Percentiles rank a stretch among this genome's conserved stretches.
phyloP scores from a whole-genome alignment of 2,888 invertebrate species.

The Actias luna region DNA sequence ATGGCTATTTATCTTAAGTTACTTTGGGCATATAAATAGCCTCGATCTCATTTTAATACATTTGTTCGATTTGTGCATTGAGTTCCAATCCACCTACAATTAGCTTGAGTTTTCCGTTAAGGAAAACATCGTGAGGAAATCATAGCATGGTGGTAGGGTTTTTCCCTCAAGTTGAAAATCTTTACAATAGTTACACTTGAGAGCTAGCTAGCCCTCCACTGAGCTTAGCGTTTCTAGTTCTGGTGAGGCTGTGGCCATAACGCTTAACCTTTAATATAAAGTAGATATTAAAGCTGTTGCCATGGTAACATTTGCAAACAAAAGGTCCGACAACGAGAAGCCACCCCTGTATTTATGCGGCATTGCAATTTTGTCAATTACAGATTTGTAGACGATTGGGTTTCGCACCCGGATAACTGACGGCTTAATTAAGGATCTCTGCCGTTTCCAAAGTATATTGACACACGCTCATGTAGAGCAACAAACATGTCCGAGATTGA shows the following conservation, averaged over 20 bases:
- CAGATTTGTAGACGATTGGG: not conserved
- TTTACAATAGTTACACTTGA: no score
- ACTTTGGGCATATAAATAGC: not conserved
- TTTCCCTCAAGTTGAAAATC: no score
- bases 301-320: not conserved
- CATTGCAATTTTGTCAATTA: not conserved
- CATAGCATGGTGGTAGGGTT: no score
- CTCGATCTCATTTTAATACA: not conserved
- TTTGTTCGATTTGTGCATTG: not conserved
- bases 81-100: no score
- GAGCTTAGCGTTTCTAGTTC: no score
- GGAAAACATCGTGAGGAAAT: no score
- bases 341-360: not conserved
- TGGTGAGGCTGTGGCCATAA: no score
- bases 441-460: not conserved
- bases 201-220: no score
- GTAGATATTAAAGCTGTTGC: not conserved
- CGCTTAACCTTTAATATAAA: no score
- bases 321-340: not conserved
- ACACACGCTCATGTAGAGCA: not conserved
- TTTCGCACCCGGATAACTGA: constrained; percentile 4
- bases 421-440: not conserved
- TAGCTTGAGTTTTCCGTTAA: no score
- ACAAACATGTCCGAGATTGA: not conserved
- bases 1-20: not conserved